phyloP scores from a whole-genome alignment of 2,113 vertebrate genomes.

The Ceyx margarethae region DNA sequence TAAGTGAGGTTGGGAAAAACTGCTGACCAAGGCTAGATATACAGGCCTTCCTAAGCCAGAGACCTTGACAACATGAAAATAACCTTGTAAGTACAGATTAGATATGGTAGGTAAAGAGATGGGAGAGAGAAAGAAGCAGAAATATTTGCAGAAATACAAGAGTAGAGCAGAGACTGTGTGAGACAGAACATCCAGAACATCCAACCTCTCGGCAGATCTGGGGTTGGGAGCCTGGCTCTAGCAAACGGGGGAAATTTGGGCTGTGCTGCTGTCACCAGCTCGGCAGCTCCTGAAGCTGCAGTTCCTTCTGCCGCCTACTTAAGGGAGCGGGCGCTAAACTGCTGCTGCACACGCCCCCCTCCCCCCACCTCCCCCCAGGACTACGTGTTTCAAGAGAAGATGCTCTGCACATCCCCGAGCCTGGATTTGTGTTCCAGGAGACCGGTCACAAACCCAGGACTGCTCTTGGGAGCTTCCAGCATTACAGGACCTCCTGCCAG shows the following conservation, averaged over 20 bases:
- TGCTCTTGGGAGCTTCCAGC: background rate
- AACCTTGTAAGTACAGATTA: background rate
- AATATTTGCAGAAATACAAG: background rate
- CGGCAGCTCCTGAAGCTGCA: background rate
- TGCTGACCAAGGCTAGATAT: background rate
- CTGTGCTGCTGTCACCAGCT: background rate
- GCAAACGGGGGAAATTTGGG: background rate
- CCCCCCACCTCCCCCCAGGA: background rate
- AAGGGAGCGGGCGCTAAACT: background rate
- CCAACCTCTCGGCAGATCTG: background rate
- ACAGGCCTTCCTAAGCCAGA: background rate
- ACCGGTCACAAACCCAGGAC: background rate
- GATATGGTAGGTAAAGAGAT: background rate
- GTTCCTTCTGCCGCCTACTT: background rate
- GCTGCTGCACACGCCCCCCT: background rate
- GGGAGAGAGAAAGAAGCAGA: background rate
- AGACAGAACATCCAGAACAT: background rate
- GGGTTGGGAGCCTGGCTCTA: background rate
- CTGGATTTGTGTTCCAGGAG: background rate
- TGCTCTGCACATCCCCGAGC: background rate
- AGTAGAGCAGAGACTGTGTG: fast-evolving
- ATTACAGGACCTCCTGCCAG: background rate
- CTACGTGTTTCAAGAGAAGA: background rate
- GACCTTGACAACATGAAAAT: background rate
- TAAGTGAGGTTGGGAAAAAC: background rate